These are phyloP conservation scores for Pangasianodon hypophthalmus DNA, from an alignment of 2,113 vertebrate species.

Conservation along the genomic window DNA sequence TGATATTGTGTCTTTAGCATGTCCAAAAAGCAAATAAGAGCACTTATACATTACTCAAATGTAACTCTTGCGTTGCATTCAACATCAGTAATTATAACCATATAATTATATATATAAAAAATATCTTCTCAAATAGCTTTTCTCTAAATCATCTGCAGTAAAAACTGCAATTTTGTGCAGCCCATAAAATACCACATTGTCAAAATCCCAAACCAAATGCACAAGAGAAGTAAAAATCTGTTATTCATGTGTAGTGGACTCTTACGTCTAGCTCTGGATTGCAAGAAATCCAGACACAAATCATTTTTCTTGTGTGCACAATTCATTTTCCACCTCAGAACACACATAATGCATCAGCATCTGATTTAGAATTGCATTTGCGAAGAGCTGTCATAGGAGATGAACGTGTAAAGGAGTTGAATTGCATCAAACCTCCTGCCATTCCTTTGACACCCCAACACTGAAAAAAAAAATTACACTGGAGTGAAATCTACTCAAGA, in stretches of 20 bases:
- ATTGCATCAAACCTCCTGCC: constrained; percentile 15
- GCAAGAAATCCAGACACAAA: not conserved
- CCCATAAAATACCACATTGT: not conserved
- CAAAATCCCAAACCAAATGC: not conserved
- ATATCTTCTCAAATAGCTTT: not conserved
- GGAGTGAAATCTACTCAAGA: not conserved
- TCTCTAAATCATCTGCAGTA: not conserved
- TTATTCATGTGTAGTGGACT: not conserved
- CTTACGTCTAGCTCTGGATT: not conserved
- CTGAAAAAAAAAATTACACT: not conserved
- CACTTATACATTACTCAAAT: not conserved
- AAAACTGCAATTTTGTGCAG: not conserved
- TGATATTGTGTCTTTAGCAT: not conserved
- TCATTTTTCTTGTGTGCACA: not conserved
- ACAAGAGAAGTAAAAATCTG: not conserved
- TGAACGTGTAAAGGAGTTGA: not conserved
- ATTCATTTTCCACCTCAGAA: constrained; percentile 13
- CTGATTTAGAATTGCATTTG: not conserved
- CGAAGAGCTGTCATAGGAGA: not conserved
- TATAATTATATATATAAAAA: not conserved
- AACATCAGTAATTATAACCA: not conserved
- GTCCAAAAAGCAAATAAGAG: not conserved
- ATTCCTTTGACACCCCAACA: not conserved
- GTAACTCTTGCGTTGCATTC: not conserved
- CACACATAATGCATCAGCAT: constrained; percentile 3